phyloP scores from a whole-genome alignment of 2,888 invertebrate species.

The Scaptomyza cyrtandrae region DNA sequence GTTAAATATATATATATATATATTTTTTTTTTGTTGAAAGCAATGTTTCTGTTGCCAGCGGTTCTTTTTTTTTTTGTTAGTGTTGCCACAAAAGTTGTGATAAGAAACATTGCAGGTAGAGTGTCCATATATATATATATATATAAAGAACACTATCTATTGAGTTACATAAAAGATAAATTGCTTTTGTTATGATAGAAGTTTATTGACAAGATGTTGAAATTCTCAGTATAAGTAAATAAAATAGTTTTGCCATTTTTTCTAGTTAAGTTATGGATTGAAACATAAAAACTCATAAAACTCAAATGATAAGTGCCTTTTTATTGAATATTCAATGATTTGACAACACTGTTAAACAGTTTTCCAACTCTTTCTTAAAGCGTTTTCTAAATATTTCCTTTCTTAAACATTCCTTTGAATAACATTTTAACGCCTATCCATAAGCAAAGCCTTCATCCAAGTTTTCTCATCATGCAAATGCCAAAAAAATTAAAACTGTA shows the following conservation, averaged over 20 bases:
- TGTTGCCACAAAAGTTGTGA: too few relatives aligned
- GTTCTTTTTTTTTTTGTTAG: conserved; percentile 1
- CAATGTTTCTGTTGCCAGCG: conserved; percentile 13
- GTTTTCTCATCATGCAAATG: not conserved
- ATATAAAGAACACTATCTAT: not conserved
- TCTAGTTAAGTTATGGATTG: not conserved
- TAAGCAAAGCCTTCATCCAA: not conserved
- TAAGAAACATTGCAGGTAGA: conserved; percentile 31
- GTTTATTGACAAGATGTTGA: not conserved
- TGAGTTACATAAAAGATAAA: not conserved
- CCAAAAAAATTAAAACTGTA: conserved; percentile 26
- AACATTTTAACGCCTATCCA: not conserved
- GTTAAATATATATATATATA: not conserved
- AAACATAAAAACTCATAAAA: not conserved
- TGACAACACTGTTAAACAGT: not conserved
- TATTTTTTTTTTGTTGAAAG: conserved; percentile 44
- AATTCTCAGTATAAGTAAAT: not conserved
- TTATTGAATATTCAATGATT: not conserved
- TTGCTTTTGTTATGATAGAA: not conserved
- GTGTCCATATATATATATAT: not conserved
- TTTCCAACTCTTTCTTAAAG: too few relatives aligned
- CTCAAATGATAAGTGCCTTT: too few relatives aligned
- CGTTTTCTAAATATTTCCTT: not conserved
- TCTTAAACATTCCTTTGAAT: not conserved
- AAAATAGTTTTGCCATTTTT: not conserved